Conservation (phyloP, 2,113 vertebrate species). For the Tenebrosternarchus preto region DNA sequence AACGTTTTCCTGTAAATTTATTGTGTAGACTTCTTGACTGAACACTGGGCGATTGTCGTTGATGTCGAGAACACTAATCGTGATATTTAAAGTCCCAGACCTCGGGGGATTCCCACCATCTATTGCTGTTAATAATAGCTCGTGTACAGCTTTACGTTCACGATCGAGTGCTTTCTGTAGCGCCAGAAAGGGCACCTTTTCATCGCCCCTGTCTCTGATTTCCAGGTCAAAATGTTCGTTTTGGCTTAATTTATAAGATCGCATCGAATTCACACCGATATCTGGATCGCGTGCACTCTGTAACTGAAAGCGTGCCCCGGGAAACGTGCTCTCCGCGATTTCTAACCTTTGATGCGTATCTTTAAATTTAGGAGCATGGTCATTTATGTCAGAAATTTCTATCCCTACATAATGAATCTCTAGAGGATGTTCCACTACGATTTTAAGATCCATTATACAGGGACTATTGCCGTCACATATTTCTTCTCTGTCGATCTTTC, state of each 20-base stretch:
- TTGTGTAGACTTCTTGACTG: constrained; percentile 56
- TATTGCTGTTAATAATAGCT: constrained; percentile 64
- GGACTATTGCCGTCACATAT: constrained; percentile 41
- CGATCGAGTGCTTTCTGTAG: constrained; percentile 69
- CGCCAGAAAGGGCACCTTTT: constrained; percentile 70
- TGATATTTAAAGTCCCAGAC: constrained; percentile 60
- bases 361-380: constrained; percentile 52
- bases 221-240: constrained; percentile 56
- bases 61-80: constrained; percentile 62
- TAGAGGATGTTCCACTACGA: constrained; percentile 55
- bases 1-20: constrained; percentile 56
- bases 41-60: constrained; percentile 73
- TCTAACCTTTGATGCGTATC: constrained; percentile 46
- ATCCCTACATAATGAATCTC: constrained; percentile 58
- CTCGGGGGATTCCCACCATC: constrained; percentile 71
- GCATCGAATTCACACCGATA: constrained; percentile 44
- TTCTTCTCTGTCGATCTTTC: constrained; percentile 56
- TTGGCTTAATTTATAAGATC: constrained; percentile 47
- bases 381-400: constrained; percentile 58
- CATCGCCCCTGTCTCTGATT: constrained; percentile 37
- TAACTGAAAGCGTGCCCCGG: constrained; percentile 49
- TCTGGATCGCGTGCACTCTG: constrained; percentile 51
- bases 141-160: constrained; percentile 57
- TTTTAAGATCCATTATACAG: constrained; percentile 52
- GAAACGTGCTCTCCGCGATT: constrained; percentile 34